Evolutionary conservation across 2,888 invertebrate species (phyloP), one percentile per base, ranked within the genome.

Genomic region (Drosophila vallismaia): DNA sequence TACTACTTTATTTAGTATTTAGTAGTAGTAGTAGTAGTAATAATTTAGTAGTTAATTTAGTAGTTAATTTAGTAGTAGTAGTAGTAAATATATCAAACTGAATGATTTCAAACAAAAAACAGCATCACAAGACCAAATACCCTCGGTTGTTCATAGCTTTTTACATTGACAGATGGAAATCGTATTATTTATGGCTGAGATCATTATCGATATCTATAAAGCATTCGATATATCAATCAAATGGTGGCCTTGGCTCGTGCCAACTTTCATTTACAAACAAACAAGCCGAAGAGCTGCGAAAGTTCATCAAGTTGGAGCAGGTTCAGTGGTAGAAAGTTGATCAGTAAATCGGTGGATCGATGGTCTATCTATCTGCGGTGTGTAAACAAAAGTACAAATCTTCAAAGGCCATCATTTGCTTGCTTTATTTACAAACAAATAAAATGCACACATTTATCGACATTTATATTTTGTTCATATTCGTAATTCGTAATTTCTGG

Each of bases 251-350:
- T 40, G 67, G 28, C 67, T 45, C 67, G 56, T 42, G 49, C 67
- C 69, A 67, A 69, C 70, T 67, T 69, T 69, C 67, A 36, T 69
- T 10, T 26, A 12, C 63, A 85, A 82, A 85, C 71, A 67, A 49
- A 26, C 51, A 40, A 26, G 53, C 62, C 69, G n/a, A n/a, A 59
- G 70, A 24, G 69, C 49, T 58, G 60, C 55, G 74, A 86, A 86
- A 81, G 87, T 85, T 75, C 71, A 86, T 81, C 80, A 77, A 84
- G 54, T 62, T 77, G 67, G 67, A 73, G 60, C 46, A 42, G 54
- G 48, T 68, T 67, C 19, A 69, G 12, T 7, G 33, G 12, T 52
- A 69, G 71, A 69, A 69, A 69, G 69, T 69, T 71, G 59, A 50
- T 83, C 33, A 31, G 63, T 52, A 55, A 53, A 62, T 36, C 38